Percentiles rank a stretch among this genome's conserved stretches.
Conservation (phyloP, 2,113 vertebrate genomes). For the Salminus brasiliensis region DNA sequence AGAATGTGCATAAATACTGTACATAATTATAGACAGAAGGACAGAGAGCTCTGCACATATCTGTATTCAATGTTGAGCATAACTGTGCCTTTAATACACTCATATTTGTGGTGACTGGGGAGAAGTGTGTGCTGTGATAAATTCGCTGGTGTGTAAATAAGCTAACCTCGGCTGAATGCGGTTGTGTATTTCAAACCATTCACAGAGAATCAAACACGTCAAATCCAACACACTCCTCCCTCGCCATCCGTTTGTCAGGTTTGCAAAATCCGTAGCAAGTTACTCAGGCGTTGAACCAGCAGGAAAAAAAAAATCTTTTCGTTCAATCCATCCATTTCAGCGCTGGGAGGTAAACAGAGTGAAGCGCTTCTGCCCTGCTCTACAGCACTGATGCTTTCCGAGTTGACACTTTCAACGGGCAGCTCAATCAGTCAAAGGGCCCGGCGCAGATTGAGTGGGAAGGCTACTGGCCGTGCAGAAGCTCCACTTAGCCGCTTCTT, state of each 20-base stretch:
- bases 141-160: neutral
- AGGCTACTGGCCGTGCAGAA: neutral
- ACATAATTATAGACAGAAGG: no score
- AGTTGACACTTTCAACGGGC: conserved; percentile 28
- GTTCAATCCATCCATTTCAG: neutral
- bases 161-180: neutral
- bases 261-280: neutral
- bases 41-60: no score
- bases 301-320: conserved; percentile 10
- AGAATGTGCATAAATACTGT: no score
- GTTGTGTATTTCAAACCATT: conserved; percentile 12
- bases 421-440: conserved; percentile 33
- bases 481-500: neutral
- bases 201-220: conserved; percentile 17
- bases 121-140: no score
- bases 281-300: neutral
- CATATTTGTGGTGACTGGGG: no score
- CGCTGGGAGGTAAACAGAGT: conserved; percentile 28
- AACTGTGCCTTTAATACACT: no score
- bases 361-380: conserved; percentile 1
- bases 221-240: conserved; percentile 1
- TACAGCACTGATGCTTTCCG: conserved; percentile 20
- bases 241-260: neutral
- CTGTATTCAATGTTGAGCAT: no score
- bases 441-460: conserved; percentile 19